Evolutionary conservation across 2,888 invertebrate genomes (phyloP).

Genomic region (Hypsopygia costalis): DNA sequence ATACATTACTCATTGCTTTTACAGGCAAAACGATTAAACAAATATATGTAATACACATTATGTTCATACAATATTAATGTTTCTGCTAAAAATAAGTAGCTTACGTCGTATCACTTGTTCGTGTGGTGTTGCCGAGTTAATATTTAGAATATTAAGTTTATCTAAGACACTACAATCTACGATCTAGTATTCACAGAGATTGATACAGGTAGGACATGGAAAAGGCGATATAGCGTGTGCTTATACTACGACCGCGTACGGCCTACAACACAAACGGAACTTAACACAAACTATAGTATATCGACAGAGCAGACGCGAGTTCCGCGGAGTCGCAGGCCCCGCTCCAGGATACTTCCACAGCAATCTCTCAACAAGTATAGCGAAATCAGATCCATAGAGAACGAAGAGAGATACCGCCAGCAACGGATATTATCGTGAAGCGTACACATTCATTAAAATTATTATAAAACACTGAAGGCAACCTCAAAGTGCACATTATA

Average conservation of each 20-base stretch:
- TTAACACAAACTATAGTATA: conserved; percentile 21
- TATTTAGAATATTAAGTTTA: conserved; percentile 76
- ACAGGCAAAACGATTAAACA: conserved; percentile 64
- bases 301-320: conserved; percentile 42
- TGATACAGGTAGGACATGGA: conserved; percentile 63
- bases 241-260: conserved; percentile 43
- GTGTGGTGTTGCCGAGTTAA: conserved; percentile 74
- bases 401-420: conserved; percentile 6
- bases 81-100: conserved; percentile 60
- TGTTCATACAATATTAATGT: conserved; percentile 39
- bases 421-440: conserved; percentile 27
- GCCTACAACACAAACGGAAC: conserved; percentile 28
- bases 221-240: conserved; percentile 70
- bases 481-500: conserved; percentile 10
- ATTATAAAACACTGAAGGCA: conserved; percentile 9
- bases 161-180: conserved; percentile 77
- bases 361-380: conserved; percentile 11
- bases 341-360: no score
- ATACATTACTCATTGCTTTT: conserved; percentile 55
- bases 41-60: conserved; percentile 52
- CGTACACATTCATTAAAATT: conserved; percentile 15
- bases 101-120: conserved; percentile 73
- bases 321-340: no score
- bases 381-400: conserved; percentile 12
- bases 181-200: conserved; percentile 76